phyloP scores from a whole-genome alignment of 2,113 vertebrate genomes.

The Atlantisia rogersi region DNA sequence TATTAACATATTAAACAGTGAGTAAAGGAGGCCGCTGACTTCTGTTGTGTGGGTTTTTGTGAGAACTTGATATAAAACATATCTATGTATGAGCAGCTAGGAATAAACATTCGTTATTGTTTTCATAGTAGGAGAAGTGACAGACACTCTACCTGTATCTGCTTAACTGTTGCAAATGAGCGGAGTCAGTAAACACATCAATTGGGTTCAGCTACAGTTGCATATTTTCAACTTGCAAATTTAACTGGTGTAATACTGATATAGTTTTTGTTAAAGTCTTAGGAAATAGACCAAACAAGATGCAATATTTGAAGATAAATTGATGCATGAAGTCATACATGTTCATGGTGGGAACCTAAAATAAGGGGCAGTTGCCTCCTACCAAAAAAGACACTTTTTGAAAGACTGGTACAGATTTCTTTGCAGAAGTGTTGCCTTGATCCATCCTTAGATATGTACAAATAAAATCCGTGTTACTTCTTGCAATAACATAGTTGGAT shows the following conservation, averaged over 20 bases:
- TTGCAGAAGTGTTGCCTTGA: slow-evolving; percentile 26
- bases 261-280: not conserved
- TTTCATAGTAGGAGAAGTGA: not conserved
- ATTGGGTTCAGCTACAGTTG: not conserved
- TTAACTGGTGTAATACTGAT: not conserved
- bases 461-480: slow-evolving; percentile 55
- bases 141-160: not conserved
- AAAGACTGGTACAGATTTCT: not conserved
- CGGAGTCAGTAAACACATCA: not conserved
- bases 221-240: slow-evolving; percentile 12
- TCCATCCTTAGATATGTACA: not conserved
- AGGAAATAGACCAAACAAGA: not conserved
- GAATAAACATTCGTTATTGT: not conserved
- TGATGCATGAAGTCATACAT: not conserved
- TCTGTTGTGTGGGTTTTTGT: not conserved
- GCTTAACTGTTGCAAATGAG: not conserved
- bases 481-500: slow-evolving; percentile 43
- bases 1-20: slow-evolving; percentile 52
- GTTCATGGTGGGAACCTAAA: slow-evolving; percentile 1
- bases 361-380: not conserved
- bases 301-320: slow-evolving; percentile 12
- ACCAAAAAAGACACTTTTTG: not conserved
- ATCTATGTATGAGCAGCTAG: not conserved
- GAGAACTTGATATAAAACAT: not conserved
- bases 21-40: slow-evolving; percentile 19